Base-by-base conservation (phyloP, 2,797 vertebrate species). In the Melopsittacus undulatus region DNA sequence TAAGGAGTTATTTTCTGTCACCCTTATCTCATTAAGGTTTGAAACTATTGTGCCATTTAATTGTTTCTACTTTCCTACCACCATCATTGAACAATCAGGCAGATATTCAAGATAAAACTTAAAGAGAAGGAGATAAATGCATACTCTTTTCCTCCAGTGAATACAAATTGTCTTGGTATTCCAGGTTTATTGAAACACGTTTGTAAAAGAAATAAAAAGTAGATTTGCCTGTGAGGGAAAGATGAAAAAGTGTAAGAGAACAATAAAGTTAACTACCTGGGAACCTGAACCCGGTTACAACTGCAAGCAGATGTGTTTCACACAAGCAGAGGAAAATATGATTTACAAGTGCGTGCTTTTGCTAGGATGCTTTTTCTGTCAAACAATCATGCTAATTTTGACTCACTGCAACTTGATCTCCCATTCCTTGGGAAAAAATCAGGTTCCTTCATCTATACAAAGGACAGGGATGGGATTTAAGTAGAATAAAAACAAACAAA, bases 1-100 rank as follows among this genome's bases (percentile, higher is more conserved):
- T 80, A 94, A 87, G 51, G 46, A 88, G 93, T 77, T 90, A 80
- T 67, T 46, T 93, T 83, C 59, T 1, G 0, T 72, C 83, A 96
- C 46, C 68, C 94, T 96, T 96, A 94, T 96, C 92, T 96, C 66
- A 80, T 94, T 87, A 93, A 73, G 43, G 30, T 73, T 87, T 93
- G 67, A 95, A 85, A 78, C 68, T 64, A 56, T 82, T 81, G 29
- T 76, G 73, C 62, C 43, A 70, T 96, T 96, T 97, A 97, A 97
- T 96, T 94, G 80, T 84, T 97, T 97, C 92, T 84, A 97, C n/a
- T 36, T 92, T 92, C 61, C 48, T 96, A 75, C 38, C 74, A 57
- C 19, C 83, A 83, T 74, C 63, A 86, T 8, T 91, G 77, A 90
- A 93, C 2, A 1, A 66, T 81, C 32, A 93, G 46, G 83, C 22